Conservation (phyloP, 30 jellyfish, hydroid and myxozoan genomes). For the Aurelia aurita region DNA sequence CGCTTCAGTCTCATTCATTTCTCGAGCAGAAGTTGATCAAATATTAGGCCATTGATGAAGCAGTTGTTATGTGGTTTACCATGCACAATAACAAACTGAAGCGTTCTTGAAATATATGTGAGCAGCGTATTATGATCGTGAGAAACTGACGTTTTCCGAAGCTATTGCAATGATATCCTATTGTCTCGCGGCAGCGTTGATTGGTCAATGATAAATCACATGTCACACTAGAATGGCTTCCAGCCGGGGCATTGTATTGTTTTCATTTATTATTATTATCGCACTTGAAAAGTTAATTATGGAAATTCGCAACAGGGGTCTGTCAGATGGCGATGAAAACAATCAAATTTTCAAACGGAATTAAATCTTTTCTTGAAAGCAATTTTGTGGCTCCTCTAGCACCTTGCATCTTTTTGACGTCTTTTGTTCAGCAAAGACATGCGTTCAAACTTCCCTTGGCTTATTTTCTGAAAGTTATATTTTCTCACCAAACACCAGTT, state of each 20-base stretch:
- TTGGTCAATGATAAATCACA: conserved; percentile 56
- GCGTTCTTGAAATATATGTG: conserved; percentile 47
- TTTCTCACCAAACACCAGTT: too few species aligned
- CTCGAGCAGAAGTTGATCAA: conserved; percentile 19
- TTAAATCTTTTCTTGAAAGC: conserved; percentile 26
- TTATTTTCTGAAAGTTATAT: too few species aligned
- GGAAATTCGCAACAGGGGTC: conserved; percentile 63
- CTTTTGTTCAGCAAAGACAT: neutral
- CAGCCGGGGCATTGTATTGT: conserved; percentile 51
- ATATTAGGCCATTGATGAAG: conserved; percentile 50
- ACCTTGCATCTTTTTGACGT: conserved; percentile 37
- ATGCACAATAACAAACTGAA: conserved; percentile 48
- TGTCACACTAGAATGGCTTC: conserved; percentile 53
- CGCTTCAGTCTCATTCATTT: conserved; percentile 50
- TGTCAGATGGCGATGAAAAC: conserved; percentile 25
- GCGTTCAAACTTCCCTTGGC: too few species aligned
- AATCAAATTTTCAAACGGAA: conserved; percentile 40
- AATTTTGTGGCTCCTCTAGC: conserved; percentile 27
- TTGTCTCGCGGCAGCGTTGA: conserved; percentile 27
- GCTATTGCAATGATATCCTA: conserved; percentile 60
- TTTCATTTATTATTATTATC: conserved; percentile 49
- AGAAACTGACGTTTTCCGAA: conserved; percentile 70
- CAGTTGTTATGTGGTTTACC: conserved; percentile 67
- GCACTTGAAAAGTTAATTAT: conserved; percentile 59
- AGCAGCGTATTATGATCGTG: conserved; percentile 80